Evolutionary conservation across 2,797 vertebrate genomes (phyloP).

Genomic region (Alectoris magna): DNA sequence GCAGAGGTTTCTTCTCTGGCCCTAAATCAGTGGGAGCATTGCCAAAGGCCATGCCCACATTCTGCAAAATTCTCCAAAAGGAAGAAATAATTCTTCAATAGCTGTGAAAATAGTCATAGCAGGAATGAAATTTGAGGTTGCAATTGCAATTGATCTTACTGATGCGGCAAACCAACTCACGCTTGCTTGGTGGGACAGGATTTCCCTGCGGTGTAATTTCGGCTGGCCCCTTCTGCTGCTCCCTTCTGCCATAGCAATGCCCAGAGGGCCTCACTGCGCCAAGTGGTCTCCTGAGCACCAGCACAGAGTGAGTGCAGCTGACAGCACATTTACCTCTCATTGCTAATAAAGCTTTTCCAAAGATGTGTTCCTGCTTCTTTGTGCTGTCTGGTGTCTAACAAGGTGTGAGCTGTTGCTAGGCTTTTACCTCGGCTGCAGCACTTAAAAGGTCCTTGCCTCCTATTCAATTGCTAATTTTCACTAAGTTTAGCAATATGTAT

Average conservation of each 20-base stretch:
- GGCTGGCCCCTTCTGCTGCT: not conserved
- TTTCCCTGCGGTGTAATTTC: not conserved
- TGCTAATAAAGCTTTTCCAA: not conserved
- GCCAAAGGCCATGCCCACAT: not conserved
- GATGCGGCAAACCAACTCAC: not conserved
- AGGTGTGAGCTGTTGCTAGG: not conserved
- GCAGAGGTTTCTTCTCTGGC: not conserved
- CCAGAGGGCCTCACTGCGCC: fast-evolving
- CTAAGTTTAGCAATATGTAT: not conserved
- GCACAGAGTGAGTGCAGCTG: not conserved
- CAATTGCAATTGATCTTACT: not conserved
- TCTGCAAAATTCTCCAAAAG: not conserved
- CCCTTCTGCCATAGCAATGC: not conserved
- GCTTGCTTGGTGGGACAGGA: not conserved
- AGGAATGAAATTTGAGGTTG: conserved; percentile 7
- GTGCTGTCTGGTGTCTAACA: conserved; percentile 23
- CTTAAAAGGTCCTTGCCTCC: not conserved
- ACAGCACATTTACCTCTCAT: conserved; percentile 14
- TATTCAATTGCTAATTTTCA: not conserved
- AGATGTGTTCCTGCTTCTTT: not conserved
- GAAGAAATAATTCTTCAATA: not conserved
- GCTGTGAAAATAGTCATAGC: not conserved
- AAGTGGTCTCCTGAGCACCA: not conserved
- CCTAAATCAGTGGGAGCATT: not conserved
- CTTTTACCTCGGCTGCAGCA: not conserved